Percentiles rank a stretch among this genome's conserved stretches.
Evolutionary conservation across 1,140 invertebrate genomes (phyloP).

Genomic region (Oryctes rhinoceros): DNA sequence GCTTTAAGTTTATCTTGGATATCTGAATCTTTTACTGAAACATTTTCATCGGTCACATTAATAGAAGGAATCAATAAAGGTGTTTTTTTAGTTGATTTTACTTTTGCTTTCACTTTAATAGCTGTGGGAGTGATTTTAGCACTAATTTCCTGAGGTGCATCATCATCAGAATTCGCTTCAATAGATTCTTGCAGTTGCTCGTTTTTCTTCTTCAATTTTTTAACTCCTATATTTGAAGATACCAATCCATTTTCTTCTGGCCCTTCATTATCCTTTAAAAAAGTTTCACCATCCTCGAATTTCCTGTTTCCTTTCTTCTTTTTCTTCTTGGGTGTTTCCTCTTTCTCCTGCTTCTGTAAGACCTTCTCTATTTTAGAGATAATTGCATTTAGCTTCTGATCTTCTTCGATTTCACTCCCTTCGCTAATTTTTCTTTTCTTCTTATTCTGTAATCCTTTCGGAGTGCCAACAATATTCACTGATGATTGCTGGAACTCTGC

Average conservation of each 20-base stretch:
- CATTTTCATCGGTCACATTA: neutral
- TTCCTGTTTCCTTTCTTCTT: conserved; percentile 24
- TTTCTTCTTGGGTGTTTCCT: conserved; percentile 34
- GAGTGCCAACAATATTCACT: neutral
- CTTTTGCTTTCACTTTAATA: conserved; percentile 44
- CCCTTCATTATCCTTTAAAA: neutral
- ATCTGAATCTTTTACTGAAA: neutral
- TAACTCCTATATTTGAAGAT: conserved; percentile 38
- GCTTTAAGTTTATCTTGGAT: neutral
- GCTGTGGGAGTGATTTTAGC: conserved; percentile 47
- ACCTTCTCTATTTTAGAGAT: neutral
- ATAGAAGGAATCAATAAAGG: neutral
- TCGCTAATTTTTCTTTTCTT: conserved; percentile 45
- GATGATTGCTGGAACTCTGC: neutral
- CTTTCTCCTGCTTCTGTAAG: conserved; percentile 38
- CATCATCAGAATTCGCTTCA: conserved; percentile 50
- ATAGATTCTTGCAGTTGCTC: neutral
- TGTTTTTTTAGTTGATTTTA: conserved; percentile 37
- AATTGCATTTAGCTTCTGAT: neutral
- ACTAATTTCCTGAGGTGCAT: conserved; percentile 46
- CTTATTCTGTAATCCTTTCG: conserved; percentile 41
- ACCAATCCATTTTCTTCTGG: conserved; percentile 38
- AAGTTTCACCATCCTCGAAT: neutral
- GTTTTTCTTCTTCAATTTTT: conserved; percentile 42
- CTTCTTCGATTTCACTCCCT: conserved; percentile 40